Base-by-base conservation (phyloP, 2,888 invertebrate species). In the Meliscaeva auricollis region DNA sequence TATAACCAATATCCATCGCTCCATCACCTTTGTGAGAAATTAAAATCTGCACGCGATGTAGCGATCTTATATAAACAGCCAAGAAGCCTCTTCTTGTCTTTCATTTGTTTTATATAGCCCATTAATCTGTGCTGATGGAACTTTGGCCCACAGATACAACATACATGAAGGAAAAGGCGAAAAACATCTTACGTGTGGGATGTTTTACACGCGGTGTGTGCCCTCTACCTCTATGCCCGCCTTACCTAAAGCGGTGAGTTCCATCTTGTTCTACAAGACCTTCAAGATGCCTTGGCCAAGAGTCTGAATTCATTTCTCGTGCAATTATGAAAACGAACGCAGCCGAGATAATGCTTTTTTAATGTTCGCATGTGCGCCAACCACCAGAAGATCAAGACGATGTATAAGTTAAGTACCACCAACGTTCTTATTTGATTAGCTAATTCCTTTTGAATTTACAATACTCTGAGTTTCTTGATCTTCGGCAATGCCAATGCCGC, bases 371-470 rank as follows among this genome's bases (percentile, higher is more conserved):
- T 84, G 70, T 54, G 75, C 22, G 35, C 48, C 84, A 68, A 30
- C 50, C 32, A 70, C 58, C 32, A 70, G 66, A 69, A 69, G 66
- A 73, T 32, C 46, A 17, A 17, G 15, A 58, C 17, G 2, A 30
- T 2, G 2, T 15, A 56, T 35, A 56, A 9, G 17, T n/a, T 72
- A 72, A 70, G 75, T 72, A 79, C 84, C 72, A 54, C 79, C 84
- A 70, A 75, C 79, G 75, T 84, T 80, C 68, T 32, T 84, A 80
- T 84, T 84, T 84, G 84, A 84, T 84, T 80, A 84, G 76, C 80
- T 84, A 84, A 84, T 84, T 80, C 75, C 75, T 60, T 70, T 80
- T 58, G 68, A 26, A 44, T 75, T 58, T 48, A n/a, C n/a, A n/a
- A n/a, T n/a, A 17, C 35, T 64, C 35, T 32, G 32, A 54, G 35